phyloP scores from a whole-genome alignment of 2,797 vertebrate species.

The Phrynocephalus forsythii region DNA sequence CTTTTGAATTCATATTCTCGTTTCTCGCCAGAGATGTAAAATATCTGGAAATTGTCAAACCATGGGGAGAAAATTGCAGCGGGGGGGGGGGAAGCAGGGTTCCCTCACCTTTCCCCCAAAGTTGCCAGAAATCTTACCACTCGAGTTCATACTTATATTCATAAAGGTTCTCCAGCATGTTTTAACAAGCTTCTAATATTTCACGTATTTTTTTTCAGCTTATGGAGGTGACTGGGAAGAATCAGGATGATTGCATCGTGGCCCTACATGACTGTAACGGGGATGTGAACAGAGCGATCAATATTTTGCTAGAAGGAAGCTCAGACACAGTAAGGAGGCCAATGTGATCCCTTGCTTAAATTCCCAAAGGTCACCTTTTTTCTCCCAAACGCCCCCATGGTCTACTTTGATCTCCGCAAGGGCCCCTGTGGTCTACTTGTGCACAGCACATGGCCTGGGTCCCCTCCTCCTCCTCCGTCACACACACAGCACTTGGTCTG shows the following conservation, averaged over 20 bases:
- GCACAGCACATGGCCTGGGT: too few species aligned
- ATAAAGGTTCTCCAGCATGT: neutral
- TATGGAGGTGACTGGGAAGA: constrained; percentile 97
- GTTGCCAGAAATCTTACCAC: too few species aligned
- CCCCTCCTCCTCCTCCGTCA: too few species aligned
- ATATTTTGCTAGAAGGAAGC: constrained; percentile 93
- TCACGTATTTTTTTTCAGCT: constrained; percentile 78
- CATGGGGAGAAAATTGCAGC: too few species aligned
- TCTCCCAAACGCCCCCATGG: too few species aligned
- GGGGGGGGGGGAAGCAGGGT: too few species aligned
- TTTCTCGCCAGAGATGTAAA: neutral
- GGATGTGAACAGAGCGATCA: constrained; percentile 95
- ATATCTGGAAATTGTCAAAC: too few species aligned
- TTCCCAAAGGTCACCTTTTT: neutral
- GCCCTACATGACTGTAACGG: constrained; percentile 98
- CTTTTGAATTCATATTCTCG: neutral
- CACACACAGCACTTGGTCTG: too few species aligned
- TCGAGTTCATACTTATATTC: neutral
- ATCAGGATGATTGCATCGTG: constrained; percentile 96
- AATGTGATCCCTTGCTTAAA: neutral
- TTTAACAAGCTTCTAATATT: neutral
- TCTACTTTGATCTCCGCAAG: too few species aligned
- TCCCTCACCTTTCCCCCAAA: too few species aligned
- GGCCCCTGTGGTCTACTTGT: too few species aligned
- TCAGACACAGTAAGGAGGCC: constrained; percentile 89